phyloP scores from a whole-genome alignment of 2,888 invertebrate species.

The Stomorhina lunata region DNA sequence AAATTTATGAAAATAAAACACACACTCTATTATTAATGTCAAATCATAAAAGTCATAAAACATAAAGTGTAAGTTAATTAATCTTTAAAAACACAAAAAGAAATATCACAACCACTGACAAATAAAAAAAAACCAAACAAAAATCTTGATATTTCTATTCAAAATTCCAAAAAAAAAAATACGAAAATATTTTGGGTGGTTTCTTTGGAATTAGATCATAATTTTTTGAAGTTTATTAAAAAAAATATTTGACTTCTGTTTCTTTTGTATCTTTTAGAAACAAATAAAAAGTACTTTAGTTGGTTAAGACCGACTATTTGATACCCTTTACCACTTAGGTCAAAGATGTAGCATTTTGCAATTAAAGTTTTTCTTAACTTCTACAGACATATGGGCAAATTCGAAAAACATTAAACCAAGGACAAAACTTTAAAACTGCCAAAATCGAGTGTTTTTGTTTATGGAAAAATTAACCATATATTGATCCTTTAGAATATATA shows the following conservation, averaged over 20 bases:
- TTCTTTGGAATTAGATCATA: constrained; percentile 40
- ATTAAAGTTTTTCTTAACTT: too few species aligned
- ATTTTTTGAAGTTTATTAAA: constrained; percentile 34
- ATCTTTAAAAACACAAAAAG: constrained; percentile 35
- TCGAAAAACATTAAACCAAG: too few species aligned
- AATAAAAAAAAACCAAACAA: background rate
- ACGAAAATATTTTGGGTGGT: constrained; percentile 30
- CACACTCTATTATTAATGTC: constrained; percentile 36
- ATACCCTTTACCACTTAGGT: too few species aligned
- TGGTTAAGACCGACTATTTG: too few species aligned
- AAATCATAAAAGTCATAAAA: constrained; percentile 53
- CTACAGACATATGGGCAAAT: too few species aligned
- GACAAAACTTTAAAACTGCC: too few species aligned
- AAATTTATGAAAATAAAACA: background rate
- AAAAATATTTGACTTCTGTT: constrained; percentile 21
- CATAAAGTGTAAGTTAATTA: constrained; percentile 58
- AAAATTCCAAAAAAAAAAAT: background rate
- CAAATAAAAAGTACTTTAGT: background rate
- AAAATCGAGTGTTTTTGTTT: too few species aligned
- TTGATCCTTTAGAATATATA: too few species aligned
- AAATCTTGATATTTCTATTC: background rate
- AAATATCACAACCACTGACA: background rate
- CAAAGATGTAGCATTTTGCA: too few species aligned
- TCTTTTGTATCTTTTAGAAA: background rate
- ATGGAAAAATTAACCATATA: too few species aligned